Evolutionary conservation across 2,113 vertebrate genomes (phyloP).

Genomic region (Phocoena phocoena): DNA sequence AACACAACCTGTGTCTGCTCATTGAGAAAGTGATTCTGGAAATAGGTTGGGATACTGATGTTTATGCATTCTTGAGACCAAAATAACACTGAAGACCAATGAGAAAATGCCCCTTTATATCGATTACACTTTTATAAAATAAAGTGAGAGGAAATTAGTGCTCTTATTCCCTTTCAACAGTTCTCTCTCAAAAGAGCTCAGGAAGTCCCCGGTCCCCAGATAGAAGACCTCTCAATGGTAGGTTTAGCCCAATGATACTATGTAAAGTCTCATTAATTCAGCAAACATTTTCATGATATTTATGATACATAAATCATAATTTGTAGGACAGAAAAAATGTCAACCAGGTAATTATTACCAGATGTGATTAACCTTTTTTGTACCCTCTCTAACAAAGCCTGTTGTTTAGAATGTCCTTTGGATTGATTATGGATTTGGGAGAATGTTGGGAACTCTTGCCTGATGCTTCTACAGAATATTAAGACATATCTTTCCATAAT

Average conservation of each 20-base stretch:
- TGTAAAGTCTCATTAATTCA: not conserved
- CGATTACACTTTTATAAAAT: not conserved
- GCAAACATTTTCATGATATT: not conserved
- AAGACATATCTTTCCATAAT: not conserved
- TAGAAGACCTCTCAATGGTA: not conserved
- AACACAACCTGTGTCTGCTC: not conserved
- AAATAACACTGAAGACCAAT: not conserved
- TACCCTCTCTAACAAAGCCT: not conserved
- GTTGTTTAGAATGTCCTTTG: not conserved
- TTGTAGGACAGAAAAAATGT: not conserved
- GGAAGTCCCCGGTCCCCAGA: not conserved
- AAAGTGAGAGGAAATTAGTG: not conserved
- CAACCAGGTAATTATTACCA: not conserved
- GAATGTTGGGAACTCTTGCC: not conserved
- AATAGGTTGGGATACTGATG: not conserved
- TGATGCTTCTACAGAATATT: not conserved
- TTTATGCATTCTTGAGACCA: not conserved
- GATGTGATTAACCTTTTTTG: not conserved
- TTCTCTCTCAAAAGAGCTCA: slow-evolving; percentile 14
- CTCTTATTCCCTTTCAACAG: not conserved
- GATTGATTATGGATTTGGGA: not conserved
- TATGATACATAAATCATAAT: not conserved
- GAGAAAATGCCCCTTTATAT: not conserved
- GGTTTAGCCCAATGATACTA: not conserved
- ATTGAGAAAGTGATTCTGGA: not conserved